Evolutionary conservation across 2,113 vertebrate genomes (phyloP).

Genomic region (Podilymbus podiceps): DNA sequence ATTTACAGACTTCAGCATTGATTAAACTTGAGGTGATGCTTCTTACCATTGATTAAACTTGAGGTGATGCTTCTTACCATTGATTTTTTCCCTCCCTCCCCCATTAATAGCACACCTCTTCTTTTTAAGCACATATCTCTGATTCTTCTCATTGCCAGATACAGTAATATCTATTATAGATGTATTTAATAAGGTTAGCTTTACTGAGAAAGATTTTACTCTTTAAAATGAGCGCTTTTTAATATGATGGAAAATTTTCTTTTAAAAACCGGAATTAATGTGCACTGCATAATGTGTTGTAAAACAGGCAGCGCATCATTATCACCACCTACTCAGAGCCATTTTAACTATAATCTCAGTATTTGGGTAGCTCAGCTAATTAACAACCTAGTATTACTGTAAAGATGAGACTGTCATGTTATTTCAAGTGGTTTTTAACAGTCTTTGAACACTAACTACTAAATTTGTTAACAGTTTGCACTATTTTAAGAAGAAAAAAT

Average conservation of each 20-base stretch:
- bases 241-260: slow-evolving; percentile 25
- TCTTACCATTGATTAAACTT: background rate
- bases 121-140: background rate
- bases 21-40: background rate
- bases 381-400: slow-evolving; percentile 63
- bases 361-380: slow-evolving; percentile 73
- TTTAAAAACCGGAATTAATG: slow-evolving; percentile 31
- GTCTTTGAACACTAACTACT: slow-evolving; percentile 39
- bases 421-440: slow-evolving; percentile 69
- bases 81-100: too few relatives aligned
- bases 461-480: slow-evolving; percentile 55
- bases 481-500: slow-evolving; percentile 45
- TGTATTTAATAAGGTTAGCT: slow-evolving; percentile 35
- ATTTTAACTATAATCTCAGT: slow-evolving; percentile 67
- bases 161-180: background rate
- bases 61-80: background rate
- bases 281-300: slow-evolving; percentile 31
- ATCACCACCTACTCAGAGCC: slow-evolving; percentile 61
- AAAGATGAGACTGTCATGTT: slow-evolving; percentile 62
- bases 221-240: slow-evolving; percentile 41
- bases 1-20: background rate
- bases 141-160: slow-evolving; percentile 1
- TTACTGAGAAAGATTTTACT: slow-evolving; percentile 7
- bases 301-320: slow-evolving; percentile 56
- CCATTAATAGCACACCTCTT: background rate